Base-by-base conservation (phyloP, 2,888 invertebrate species). In the Germaria angustata region DNA sequence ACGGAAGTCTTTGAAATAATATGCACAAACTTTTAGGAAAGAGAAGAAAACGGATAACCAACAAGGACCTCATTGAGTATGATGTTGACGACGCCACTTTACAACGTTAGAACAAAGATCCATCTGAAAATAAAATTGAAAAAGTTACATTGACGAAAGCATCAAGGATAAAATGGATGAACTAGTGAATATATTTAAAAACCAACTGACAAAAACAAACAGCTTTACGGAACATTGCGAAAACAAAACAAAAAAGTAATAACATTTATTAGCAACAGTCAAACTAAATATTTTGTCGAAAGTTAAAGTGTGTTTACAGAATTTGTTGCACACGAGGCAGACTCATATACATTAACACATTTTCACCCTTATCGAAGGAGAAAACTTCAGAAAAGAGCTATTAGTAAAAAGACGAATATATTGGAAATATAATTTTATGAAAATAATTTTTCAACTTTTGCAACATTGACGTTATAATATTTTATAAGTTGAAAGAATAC, bases 381-480 rank as follows among this genome's bases (percentile, higher is more conserved):
- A 13, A 49, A 49, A 46, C 9, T 7, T 4, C 22, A 22, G 22
- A 11, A 17, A 20, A 9, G 9, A 20, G 3, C 24, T n/a, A 5
- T 28, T 6, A 28, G 6, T 28, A 28, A 28, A 28, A 28, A 84
- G 36, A 72, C 66, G 77, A 84, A 77, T 76, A 81, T 82, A 84
- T 85, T 84, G 75, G 84, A 84, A 84, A 84, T 82, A 84, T 80
- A 79, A 85, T 85, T 84, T 84, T 20, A 81, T 32, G 65, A 80
- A 80, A 81, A 84, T 32, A 39, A 20, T 76, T 75, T 8, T 24
- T 36, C 7, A 80, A 80, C 79, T 36, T 68, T 55, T 24, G 9
- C 41, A 44, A 44, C 44, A 57, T 39, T 28, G 20, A 65, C 49
- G 32, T 61, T 15, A 51, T 51, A 32, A 73, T 53, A 51, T 51